Conservation (phyloP, 1,140 invertebrate genomes). For the Zelostemma sp. region DNA sequence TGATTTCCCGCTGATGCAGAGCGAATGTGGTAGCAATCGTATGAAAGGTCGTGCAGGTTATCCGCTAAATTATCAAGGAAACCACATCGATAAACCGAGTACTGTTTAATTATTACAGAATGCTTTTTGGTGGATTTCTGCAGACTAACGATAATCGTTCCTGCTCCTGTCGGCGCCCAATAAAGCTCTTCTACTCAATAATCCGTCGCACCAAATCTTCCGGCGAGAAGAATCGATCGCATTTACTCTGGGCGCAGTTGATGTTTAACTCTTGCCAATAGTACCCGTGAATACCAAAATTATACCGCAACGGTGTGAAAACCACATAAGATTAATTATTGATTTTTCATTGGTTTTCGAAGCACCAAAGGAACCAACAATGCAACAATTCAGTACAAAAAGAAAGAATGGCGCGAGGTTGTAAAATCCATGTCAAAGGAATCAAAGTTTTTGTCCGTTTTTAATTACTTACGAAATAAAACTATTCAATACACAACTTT, state of each 20-base stretch:
- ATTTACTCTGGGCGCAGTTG: constrained; percentile 3
- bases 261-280: no score
- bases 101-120: constrained; percentile 43
- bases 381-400: no score
- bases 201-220: constrained; percentile 16
- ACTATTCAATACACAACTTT: no score
- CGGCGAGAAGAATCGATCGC: constrained; percentile 29
- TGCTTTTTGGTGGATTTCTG: constrained; percentile 31
- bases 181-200: constrained; percentile 41
- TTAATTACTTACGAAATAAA: no score
- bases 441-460: no score
- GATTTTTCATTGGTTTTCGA: background rate
- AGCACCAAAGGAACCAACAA: no score
- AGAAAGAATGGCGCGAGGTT: no score
- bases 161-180: constrained; percentile 32
- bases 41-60: constrained; percentile 13
- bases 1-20: constrained; percentile 29
- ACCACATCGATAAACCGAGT: constrained; percentile 28
- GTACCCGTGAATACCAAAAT: background rate
- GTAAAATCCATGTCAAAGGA: no score
- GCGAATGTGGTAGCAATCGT: constrained; percentile 26
- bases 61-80: constrained; percentile 26
- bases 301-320: no score
- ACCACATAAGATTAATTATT: no score
- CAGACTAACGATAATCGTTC: constrained; percentile 44